Percentiles rank a stretch among this genome's conserved stretches.
These are phyloP conservation scores for Peromyscus leucopus DNA, from an alignment of 2,113 vertebrate genomes.

Conservation along the genomic window DNA sequence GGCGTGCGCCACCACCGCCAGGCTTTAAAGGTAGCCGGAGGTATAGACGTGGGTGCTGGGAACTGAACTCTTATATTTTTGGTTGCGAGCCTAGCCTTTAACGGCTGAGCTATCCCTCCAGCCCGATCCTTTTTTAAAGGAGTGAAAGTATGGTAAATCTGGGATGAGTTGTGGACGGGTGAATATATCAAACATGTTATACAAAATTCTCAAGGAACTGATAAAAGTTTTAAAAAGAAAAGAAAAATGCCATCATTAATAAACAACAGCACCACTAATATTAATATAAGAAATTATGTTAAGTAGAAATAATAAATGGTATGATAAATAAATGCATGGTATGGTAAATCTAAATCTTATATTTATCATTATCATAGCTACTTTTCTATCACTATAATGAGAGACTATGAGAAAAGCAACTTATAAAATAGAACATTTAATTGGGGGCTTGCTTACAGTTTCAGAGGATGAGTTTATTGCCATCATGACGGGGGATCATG, in stretches of 20 bases:
- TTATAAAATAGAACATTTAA: background rate
- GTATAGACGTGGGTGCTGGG: too few relatives aligned
- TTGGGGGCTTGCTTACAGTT: background rate
- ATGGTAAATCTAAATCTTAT: background rate
- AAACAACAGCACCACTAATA: background rate
- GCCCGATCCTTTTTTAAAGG: background rate
- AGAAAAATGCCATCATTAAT: background rate
- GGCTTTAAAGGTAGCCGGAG: too few relatives aligned
- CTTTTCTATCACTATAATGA: background rate
- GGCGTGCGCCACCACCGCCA: too few relatives aligned
- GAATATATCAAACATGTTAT: background rate
- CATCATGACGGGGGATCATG: background rate
- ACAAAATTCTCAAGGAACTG: background rate
- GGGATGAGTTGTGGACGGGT: background rate
- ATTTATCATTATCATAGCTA: background rate
- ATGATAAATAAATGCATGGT: background rate
- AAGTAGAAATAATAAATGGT: background rate
- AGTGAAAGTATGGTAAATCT: background rate
- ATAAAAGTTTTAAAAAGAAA: background rate
- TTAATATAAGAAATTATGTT: background rate
- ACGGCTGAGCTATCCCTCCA: too few relatives aligned
- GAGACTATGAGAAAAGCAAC: background rate
- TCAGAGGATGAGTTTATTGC: background rate
- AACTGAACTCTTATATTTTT: too few relatives aligned
- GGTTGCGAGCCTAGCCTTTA: too few relatives aligned